Evolutionary conservation across 2,113 vertebrate species (phyloP).

Genomic region (Nothobranchius kuhntae): DNA sequence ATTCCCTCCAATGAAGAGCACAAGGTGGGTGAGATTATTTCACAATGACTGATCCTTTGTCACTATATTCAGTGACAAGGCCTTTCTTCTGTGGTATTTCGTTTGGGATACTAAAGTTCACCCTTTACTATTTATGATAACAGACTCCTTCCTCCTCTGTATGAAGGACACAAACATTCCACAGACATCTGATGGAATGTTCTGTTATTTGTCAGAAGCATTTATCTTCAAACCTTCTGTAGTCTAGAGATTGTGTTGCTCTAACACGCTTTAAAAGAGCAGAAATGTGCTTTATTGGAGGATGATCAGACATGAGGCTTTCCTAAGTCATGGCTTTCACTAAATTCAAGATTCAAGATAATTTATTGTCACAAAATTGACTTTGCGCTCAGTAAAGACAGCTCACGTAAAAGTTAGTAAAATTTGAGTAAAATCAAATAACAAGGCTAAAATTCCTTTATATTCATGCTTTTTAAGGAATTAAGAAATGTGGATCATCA

Average conservation of each 20-base stretch:
- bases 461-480: no score
- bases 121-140: neutral
- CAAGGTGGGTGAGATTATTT: slow-evolving; percentile 79
- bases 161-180: neutral
- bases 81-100: neutral
- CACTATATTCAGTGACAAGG: neutral
- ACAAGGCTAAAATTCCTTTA: no score
- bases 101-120: no score
- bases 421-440: no score
- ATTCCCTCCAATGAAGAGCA: slow-evolving; percentile 87
- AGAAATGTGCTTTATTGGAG: neutral
- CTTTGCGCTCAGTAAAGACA: no score
- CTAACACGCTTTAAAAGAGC: neutral
- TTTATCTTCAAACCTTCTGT: neutral
- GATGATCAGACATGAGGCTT: neutral
- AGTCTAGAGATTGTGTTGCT: neutral
- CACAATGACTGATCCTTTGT: neutral
- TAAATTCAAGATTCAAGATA: no score
- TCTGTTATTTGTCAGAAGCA: neutral
- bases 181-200: neutral
- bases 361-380: no score
- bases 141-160: neutral
- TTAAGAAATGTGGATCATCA: neutral
- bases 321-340: neutral
- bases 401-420: no score